Evolutionary conservation across 2,113 vertebrate species (phyloP), one percentile per base, ranked within the genome.

Genomic region (Etheostoma spectabile): DNA sequence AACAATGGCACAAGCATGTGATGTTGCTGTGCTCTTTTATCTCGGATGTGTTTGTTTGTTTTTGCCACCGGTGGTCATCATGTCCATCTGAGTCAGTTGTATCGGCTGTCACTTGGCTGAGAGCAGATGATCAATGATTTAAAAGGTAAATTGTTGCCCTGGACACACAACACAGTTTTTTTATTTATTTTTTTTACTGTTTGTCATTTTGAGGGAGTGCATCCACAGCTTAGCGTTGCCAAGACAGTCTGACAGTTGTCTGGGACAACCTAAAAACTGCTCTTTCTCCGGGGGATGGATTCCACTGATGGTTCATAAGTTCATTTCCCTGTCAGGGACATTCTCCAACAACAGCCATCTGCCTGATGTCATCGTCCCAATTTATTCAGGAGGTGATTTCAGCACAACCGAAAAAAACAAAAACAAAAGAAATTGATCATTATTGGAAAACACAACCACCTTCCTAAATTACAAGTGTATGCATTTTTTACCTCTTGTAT

Each of bases 1-100:
- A 46, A 86, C 86, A 84, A 85, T 84, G 70, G 87, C 57, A 79
- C 77, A 86, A 86, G 70, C 56, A 85, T 86, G 84, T 91, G 67
- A 89, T 88, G 84, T 80, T 70, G 69, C 51, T 81, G 83, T 61
- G 82, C 52, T 79, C 79, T 66, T 74, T 83, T 64, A 65, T 57
- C 27, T 71, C 0, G 2, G 12, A 82, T 63, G 75, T 64, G 86
- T 85, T 83, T 82, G 63, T 87, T 86, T 82, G 80, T 83, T 83
- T 85, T 80, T 62, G 16, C 57, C 24, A 57, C 53, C 64, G 74
- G 33, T 74, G 67, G 59, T 88, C 85, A 48, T 53, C 27, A 1
- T 27, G 63, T 86, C 77, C 48, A 22, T 77, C 53, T 1, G 14
- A 38, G 18, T 77, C 52, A 59, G 35, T 59, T 48, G 71, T 74